Conservation (phyloP, 2,888 invertebrate genomes). For the Drosophila trichaetosa region DNA sequence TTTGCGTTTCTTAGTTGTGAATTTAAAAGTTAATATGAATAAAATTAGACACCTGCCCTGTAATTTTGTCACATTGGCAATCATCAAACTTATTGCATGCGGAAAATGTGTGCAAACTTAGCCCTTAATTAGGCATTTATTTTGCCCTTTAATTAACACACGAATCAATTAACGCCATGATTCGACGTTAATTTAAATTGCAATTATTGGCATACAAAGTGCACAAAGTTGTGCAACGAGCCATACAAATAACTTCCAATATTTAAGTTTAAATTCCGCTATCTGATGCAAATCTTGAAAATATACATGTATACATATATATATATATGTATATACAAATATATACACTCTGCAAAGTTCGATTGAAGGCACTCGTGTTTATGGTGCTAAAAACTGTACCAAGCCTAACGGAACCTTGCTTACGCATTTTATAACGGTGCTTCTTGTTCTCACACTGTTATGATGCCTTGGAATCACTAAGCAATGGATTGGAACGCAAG, state of each 20-base stretch:
- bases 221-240: slow-evolving; percentile 16
- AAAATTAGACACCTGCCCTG: background rate
- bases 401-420: too few species aligned
- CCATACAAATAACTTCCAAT: background rate
- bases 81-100: background rate
- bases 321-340: too few species aligned
- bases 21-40: background rate
- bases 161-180: slow-evolving; percentile 9
- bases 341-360: background rate
- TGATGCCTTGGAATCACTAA: too few species aligned
- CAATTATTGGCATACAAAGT: slow-evolving; percentile 27
- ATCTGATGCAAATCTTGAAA: slow-evolving; percentile 38
- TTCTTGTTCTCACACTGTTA: too few species aligned
- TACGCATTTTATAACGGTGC: too few species aligned
- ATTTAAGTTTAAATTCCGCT: slow-evolving; percentile 50
- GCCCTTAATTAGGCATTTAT: background rate
- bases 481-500: too few species aligned
- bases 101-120: slow-evolving; percentile 1
- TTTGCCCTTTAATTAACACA: slow-evolving; percentile 1
- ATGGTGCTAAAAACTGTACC: background rate
- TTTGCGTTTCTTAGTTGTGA: slow-evolving; percentile 16
- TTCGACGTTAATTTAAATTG: background rate
- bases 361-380: background rate
- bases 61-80: slow-evolving; percentile 20
- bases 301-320: background rate